Evolutionary conservation across 2,888 invertebrate species (phyloP), one percentile per base, ranked within the genome.

Genomic region (Thalpophila matura): DNA sequence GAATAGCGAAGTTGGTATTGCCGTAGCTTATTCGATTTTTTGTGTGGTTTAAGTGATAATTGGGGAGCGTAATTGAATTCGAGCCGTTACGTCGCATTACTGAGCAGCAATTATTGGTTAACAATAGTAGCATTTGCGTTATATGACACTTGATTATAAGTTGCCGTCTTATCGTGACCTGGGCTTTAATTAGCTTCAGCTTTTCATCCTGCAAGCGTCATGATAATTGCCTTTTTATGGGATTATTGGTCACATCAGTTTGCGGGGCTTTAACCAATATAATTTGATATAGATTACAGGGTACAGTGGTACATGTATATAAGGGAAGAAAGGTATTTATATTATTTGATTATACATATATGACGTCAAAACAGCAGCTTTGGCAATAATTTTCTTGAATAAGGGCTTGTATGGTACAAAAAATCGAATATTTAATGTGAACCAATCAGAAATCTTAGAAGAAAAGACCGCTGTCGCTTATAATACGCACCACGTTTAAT

Each of bases 1-100:
- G 74, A 86, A 87, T 85, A 85, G 83, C 82, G 66, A 77, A 80
- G 84, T 65, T 80, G 79, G 84, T 86, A 88, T 87, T 84, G 71
- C 82, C 84, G 86, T 88, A 84, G 84, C 86, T 82, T 88, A 89
- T 89, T 88, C 79, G 81, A 77, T 72, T 83, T 77, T 79, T 73
- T 63, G 68, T 74, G 24, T 77, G 84, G 83, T 69, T 29, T 66
- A 82, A 82, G 79, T 78, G 29, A 75, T 42, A 65, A 68, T 68
- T 61, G 62, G 24, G n/a, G 1, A 72, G 71, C 71, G 73, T 46
- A 64, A 79, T 76, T 70, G 56, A 68, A 68, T 60, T 60, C 5
- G 1, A 40, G 51, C 27, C 29, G 51, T 55, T 59, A 50, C 47
- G n/a, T 43, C 45, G 55, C 42, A 16, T 51, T 20, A 42, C n/a